A percentile compares a stretch with the other conserved stretches of the same genome.
Conservation (phyloP, 2,113 vertebrate genomes). For the Neopipo cinnamomea region DNA sequence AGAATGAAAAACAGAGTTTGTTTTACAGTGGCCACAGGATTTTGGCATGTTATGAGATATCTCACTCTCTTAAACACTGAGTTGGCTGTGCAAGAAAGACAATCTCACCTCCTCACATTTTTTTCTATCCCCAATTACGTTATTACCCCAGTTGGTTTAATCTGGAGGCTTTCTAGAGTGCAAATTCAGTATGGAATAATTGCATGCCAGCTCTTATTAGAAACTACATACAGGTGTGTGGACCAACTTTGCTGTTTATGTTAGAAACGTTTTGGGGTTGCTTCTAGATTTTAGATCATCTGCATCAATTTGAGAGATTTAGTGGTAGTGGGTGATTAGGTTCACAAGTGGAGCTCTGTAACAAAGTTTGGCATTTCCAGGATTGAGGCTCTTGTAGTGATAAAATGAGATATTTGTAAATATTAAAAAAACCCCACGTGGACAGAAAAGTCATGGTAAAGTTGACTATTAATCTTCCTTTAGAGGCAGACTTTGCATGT, state of each 20-base stretch:
- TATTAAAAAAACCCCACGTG: slow-evolving; percentile 3
- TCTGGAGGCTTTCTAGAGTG: not conserved
- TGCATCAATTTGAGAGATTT: not conserved
- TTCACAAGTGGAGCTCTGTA: not conserved
- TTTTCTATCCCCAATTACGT: not conserved
- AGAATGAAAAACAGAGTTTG: not conserved
- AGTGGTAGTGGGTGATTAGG: not conserved
- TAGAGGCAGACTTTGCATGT: not conserved
- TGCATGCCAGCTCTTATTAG: not conserved
- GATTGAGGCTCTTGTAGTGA: not conserved
- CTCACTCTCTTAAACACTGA: not conserved
- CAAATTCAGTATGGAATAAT: not conserved
- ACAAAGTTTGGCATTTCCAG: not conserved
- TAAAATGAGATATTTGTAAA: not conserved
- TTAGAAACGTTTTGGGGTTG: not conserved
- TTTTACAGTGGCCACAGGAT: not conserved
- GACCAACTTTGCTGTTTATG: not conserved
- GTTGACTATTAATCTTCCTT: not conserved
- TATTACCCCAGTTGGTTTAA: not conserved
- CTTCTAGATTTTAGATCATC: not conserved
- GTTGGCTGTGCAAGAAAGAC: not conserved
- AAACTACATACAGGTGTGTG: not conserved
- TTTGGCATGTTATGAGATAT: not conserved
- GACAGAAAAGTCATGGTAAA: slow-evolving; percentile 19
- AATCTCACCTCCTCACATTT: not conserved